Percentiles rank a stretch among this genome's conserved stretches.
phyloP scores from a whole-genome alignment of 2,113 vertebrate species.

The Cathartes aura region DNA sequence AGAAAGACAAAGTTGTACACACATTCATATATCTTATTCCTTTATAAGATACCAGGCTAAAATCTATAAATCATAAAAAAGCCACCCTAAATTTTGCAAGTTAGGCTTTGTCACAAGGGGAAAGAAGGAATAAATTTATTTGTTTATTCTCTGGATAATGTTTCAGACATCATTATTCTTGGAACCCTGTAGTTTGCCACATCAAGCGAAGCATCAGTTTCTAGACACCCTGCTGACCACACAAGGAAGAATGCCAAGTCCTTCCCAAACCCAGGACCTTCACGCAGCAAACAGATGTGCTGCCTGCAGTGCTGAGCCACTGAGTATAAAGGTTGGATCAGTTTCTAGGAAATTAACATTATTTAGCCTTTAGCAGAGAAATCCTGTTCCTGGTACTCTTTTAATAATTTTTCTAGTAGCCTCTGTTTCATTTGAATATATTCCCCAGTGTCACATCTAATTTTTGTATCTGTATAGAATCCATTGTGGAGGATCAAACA shows the following conservation, averaged over 20 bases:
- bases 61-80: neutral
- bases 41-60: neutral
- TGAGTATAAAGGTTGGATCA: slow-evolving; percentile 19
- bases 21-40: neutral
- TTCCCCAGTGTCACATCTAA: neutral
- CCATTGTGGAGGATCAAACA: neutral
- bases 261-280: slow-evolving; percentile 42
- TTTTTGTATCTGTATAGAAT: neutral
- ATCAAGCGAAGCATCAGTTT: slow-evolving; percentile 57
- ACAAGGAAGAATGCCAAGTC: slow-evolving; percentile 48
- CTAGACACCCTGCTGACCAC: slow-evolving; percentile 56
- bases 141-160: slow-evolving; percentile 23
- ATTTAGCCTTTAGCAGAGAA: slow-evolving; percentile 51
- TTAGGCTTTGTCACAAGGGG: neutral
- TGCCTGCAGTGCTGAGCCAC: slow-evolving; percentile 59
- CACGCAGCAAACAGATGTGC: slow-evolving; percentile 48
- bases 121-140: neutral
- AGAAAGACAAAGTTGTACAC: neutral
- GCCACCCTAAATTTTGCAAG: neutral
- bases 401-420: neutral
- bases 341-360: slow-evolving; percentile 58
- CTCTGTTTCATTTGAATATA: neutral
- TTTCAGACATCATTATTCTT: slow-evolving; percentile 32
- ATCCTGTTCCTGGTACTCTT: neutral
- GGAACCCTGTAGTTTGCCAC: slow-evolving; percentile 47